Conservation (phyloP, 2,888 invertebrate genomes). For the Elegia similella region DNA sequence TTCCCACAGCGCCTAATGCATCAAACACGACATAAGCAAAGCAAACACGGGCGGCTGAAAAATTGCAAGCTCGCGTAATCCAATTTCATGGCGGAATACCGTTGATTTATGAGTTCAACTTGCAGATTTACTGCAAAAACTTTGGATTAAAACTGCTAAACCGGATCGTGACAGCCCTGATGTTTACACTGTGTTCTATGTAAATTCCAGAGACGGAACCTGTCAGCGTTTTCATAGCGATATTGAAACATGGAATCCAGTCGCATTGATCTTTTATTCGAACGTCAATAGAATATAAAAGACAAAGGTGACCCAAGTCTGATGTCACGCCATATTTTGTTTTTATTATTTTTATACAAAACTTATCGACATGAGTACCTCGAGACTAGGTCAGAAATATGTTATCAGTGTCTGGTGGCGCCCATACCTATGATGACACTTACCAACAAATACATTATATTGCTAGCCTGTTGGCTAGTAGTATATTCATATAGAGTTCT, state of each 20-base stretch:
- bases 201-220: slow-evolving; percentile 53
- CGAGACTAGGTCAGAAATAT: too few relatives aligned
- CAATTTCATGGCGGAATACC: slow-evolving; percentile 13
- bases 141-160: slow-evolving; percentile 21
- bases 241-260: slow-evolving; percentile 39
- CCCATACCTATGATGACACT: too few relatives aligned
- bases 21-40: slow-evolving; percentile 13
- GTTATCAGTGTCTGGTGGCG: too few relatives aligned
- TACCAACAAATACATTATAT: too few relatives aligned
- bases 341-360: too few relatives aligned
- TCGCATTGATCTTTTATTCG: slow-evolving; percentile 22
- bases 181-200: slow-evolving; percentile 50
- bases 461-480: too few relatives aligned
- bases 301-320: too few relatives aligned
- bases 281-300: too few relatives aligned
- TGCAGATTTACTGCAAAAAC: slow-evolving; percentile 17
- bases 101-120: slow-evolving; percentile 9
- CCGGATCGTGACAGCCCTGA: slow-evolving; percentile 49
- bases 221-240: slow-evolving; percentile 59
- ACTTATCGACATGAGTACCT: too few relatives aligned
- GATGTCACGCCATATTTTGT: too few relatives aligned
- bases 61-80: slow-evolving; percentile 15
- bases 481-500: too few relatives aligned
- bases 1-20: slow-evolving; percentile 1
- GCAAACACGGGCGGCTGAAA: slow-evolving; percentile 11